Conservation (phyloP, 1,140 invertebrate genomes). For the Psilanteris sp. region DNA sequence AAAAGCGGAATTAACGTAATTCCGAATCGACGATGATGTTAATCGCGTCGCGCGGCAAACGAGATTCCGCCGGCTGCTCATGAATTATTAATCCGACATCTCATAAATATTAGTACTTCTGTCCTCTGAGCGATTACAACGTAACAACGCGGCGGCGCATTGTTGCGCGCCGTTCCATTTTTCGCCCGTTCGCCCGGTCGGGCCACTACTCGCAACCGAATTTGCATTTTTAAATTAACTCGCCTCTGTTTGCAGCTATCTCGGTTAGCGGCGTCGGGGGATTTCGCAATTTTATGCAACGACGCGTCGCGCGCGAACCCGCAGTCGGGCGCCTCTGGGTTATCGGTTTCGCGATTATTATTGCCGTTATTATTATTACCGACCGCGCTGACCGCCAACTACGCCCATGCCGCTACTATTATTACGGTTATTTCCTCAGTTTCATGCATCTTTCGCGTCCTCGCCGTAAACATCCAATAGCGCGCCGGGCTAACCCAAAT, state of each 20-base stretch:
- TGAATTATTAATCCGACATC: constrained; percentile 62
- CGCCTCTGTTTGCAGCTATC: constrained; percentile 80
- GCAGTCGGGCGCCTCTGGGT: constrained; percentile 55
- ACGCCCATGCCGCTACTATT: constrained; percentile 50
- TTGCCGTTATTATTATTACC: constrained; percentile 63
- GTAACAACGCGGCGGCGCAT: constrained; percentile 54
- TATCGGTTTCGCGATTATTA: constrained; percentile 66
- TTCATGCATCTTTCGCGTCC: constrained; percentile 33
- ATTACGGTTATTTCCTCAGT: constrained; percentile 57
- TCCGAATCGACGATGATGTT: constrained; percentile 60
- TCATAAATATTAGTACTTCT: constrained; percentile 66
- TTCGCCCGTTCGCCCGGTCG: constrained; percentile 34
- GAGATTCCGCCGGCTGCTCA: constrained; percentile 54
- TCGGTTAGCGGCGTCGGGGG: constrained; percentile 68
- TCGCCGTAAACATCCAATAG: constrained; percentile 35
- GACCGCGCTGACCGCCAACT: constrained; percentile 50
- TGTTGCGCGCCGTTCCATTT: constrained; percentile 51
- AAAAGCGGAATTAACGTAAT: constrained; percentile 53
- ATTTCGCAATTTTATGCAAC: constrained; percentile 80
- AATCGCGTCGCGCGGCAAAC: constrained; percentile 56
- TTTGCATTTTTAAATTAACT: constrained; percentile 81
- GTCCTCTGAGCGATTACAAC: constrained; percentile 63
- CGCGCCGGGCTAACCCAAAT: constrained; percentile 30
- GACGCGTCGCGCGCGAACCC: constrained; percentile 61
- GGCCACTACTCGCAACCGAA: too few species aligned